phyloP scores from a whole-genome alignment of 2,113 vertebrate species.

The Dasyprocta punctata region DNA sequence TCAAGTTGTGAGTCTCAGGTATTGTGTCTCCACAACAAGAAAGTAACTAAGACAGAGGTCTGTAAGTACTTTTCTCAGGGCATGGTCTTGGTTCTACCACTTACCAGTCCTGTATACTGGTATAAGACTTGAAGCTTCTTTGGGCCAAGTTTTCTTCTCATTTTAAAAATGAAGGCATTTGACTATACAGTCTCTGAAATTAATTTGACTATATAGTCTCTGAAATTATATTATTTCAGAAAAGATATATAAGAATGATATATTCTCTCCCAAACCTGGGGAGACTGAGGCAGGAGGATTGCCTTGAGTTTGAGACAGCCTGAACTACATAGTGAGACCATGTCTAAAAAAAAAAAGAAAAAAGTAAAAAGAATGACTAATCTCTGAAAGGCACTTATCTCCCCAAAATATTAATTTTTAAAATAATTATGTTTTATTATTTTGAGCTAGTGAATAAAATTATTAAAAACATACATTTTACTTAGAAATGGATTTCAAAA shows the following conservation, averaged over 20 bases:
- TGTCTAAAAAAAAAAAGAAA: background rate
- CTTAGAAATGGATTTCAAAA: constrained; percentile 10
- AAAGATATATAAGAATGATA: background rate
- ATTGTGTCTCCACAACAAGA: background rate
- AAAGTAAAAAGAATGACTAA: background rate
- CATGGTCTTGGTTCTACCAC: background rate
- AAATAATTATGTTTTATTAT: background rate
- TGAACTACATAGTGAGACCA: background rate
- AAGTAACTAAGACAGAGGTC: background rate
- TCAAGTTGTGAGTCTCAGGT: background rate
- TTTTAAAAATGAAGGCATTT: background rate
- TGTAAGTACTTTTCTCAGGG: background rate
- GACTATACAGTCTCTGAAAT: background rate
- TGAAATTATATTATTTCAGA: background rate
- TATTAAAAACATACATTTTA: background rate
- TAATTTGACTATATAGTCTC: background rate
- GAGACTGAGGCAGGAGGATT: background rate
- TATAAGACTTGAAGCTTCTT: background rate
- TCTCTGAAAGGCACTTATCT: background rate
- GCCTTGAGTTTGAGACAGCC: background rate
- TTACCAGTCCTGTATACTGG: background rate
- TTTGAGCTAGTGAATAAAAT: background rate
- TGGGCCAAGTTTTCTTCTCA: background rate
- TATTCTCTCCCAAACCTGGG: background rate
- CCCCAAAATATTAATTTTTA: background rate